A percentile compares a stretch with the other conserved stretches of the same genome.
Conservation (phyloP, 1,140 invertebrate genomes). For the Rhagoletis zephyria region DNA sequence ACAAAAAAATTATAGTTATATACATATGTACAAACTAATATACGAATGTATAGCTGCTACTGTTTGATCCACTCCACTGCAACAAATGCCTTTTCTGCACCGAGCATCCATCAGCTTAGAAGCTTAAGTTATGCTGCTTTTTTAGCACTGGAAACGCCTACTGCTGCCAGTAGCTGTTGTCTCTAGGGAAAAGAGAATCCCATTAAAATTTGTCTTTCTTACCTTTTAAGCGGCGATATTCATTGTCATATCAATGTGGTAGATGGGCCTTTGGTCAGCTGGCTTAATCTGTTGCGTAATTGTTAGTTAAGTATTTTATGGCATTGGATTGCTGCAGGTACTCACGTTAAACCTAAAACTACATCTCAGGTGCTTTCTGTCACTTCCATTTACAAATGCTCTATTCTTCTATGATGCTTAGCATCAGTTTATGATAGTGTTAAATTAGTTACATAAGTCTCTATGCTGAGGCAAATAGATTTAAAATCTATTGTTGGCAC, state of each 20-base stretch:
- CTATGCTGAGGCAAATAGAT: neutral
- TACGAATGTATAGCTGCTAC: neutral
- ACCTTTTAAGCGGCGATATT: neutral
- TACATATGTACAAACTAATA: too few species aligned
- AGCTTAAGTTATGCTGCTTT: neutral
- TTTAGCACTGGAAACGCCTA: neutral
- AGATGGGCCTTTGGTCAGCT: conserved; percentile 31
- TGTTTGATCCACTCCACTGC: neutral
- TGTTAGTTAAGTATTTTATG: neutral
- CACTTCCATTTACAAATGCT: neutral
- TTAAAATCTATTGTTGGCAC: neutral
- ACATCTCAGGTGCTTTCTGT: neutral
- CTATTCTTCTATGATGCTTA: neutral
- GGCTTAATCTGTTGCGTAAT: neutral
- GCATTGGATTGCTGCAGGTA: neutral
- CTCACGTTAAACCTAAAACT: neutral
- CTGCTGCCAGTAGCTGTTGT: neutral
- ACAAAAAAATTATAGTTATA: too few species aligned
- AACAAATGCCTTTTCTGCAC: neutral
- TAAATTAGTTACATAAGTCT: neutral
- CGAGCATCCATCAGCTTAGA: neutral
- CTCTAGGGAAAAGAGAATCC: neutral
- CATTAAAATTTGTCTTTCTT: neutral
- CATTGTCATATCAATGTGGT: neutral
- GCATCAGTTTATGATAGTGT: neutral